Conservation (phyloP, 2,888 invertebrate genomes). For the Polyommatus icarus region DNA sequence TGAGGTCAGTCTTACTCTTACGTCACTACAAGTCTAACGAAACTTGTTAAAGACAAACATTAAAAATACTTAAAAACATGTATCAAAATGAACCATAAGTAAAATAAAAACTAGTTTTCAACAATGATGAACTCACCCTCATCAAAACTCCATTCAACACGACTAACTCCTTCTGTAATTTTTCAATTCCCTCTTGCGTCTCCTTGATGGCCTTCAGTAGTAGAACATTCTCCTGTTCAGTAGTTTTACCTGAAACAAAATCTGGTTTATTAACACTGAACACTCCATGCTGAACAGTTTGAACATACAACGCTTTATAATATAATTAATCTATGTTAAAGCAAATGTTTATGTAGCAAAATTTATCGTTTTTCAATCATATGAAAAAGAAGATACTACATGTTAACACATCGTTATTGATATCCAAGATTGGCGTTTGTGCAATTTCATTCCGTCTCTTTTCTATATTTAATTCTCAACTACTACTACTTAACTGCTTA, state of each 20-base stretch:
- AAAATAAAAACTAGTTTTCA: conserved; percentile 28
- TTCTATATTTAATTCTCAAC: too few species aligned
- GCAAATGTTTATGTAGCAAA: too few species aligned
- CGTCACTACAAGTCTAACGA: background rate
- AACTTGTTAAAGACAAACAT: background rate
- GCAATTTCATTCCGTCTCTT: too few species aligned
- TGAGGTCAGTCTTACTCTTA: background rate
- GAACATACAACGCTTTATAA: too few species aligned
- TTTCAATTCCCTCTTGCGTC: conserved; percentile 91
- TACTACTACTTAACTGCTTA: too few species aligned
- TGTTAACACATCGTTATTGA: too few species aligned
- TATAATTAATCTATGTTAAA: too few species aligned
- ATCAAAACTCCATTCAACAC: conserved; percentile 64
- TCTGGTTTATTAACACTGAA: too few species aligned
- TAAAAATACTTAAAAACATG: conserved; percentile 7
- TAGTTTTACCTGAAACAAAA: conserved; percentile 64
- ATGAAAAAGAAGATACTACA: too few species aligned
- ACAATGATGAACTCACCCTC: conserved; percentile 60
- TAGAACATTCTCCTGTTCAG: conserved; percentile 87
- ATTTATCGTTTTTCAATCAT: too few species aligned
- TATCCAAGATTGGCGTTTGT: too few species aligned
- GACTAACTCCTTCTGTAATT: conserved; percentile 84
- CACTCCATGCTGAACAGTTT: too few species aligned
- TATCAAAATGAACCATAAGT: conserved; percentile 6
- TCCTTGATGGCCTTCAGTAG: conserved; percentile 90